Evolutionary conservation across 1,140 invertebrate species (phyloP), one percentile per base, ranked within the genome.

Genomic region (Thaumetopoea pityocampa): DNA sequence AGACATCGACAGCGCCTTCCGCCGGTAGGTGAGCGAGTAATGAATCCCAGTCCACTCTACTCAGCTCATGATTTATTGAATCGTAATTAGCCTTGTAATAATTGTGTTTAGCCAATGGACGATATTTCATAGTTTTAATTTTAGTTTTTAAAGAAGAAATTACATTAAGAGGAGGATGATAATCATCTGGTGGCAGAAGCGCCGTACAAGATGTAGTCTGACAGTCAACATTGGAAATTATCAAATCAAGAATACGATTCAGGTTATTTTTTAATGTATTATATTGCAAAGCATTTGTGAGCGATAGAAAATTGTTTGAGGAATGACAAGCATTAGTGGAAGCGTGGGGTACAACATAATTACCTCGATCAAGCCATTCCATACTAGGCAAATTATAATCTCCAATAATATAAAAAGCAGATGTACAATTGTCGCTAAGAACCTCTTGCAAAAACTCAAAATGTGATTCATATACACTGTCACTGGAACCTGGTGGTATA

Each of bases 71-170:
- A 20, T 47, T 47, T 5, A 47, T 33, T 2, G 9, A 3, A 15
- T 2, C n/a, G 38, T 47, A 38, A 26, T 47, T 22, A 3, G 17
- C 41, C 14, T 44, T 44, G 11, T 42, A 6, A 26, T 12, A 42
- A n/a, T 40, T 40, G 5, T 2, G 8, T 19, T 19, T 29, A 14
- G 9, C 3, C 14, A 11, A 3, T 1, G 19, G n/a, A 20, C 2
- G 10, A 4, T 26, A 16, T 19, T 20, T 28, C 26, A 40, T 28
- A 18, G 26, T 10, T 6, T 9, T 14, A 19, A 8, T n/a, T 11
- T 40, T 26, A 3, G 9, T 22, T 5, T 28, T 29, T 4, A 29
- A 5, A 2, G 8, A 1, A 3, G 6, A 17, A 1, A 20, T 4
- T 20, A 20, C 11, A 9, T 18, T 20, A 15, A 40, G 30, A 11